phyloP scores from a whole-genome alignment of 2,888 invertebrate species.

The Archips xylosteana region DNA sequence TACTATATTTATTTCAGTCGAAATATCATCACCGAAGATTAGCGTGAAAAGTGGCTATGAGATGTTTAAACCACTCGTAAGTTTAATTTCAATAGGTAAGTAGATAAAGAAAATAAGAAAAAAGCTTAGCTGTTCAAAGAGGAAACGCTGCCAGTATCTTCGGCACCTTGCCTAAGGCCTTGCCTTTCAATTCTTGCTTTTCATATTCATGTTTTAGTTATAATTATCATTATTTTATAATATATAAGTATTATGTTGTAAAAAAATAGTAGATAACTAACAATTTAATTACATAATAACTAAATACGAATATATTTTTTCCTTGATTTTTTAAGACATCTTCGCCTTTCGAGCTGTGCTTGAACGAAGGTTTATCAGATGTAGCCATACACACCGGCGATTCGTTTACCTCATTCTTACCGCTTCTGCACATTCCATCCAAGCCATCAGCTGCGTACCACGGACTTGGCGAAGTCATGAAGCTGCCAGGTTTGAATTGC shows the following conservation, averaged over 20 bases:
- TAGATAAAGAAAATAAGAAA: too few species aligned
- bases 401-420: conserved; percentile 73
- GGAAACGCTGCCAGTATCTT: too few species aligned
- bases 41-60: conserved; percentile 85
- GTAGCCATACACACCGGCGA: conserved; percentile 86
- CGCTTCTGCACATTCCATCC: conserved; percentile 87
- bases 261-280: too few species aligned
- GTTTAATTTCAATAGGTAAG: conserved; percentile 23
- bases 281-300: too few species aligned
- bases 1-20: conserved; percentile 79
- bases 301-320: not conserved
- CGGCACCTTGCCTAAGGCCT: too few species aligned
- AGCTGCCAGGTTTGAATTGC: conserved; percentile 64
- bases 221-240: too few species aligned
- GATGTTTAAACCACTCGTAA: conserved; percentile 87
- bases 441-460: conserved; percentile 86
- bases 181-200: too few species aligned
- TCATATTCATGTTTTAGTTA: too few species aligned
- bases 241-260: too few species aligned
- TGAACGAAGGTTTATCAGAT: conserved; percentile 88
- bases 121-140: too few species aligned
- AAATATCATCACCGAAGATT: conserved; percentile 89
- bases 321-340: conserved; percentile 69
- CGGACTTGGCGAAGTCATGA: conserved; percentile 83
- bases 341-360: conserved; percentile 87